Conservation (phyloP, 2,113 vertebrate species). For the Trematocara unimaculatum region DNA sequence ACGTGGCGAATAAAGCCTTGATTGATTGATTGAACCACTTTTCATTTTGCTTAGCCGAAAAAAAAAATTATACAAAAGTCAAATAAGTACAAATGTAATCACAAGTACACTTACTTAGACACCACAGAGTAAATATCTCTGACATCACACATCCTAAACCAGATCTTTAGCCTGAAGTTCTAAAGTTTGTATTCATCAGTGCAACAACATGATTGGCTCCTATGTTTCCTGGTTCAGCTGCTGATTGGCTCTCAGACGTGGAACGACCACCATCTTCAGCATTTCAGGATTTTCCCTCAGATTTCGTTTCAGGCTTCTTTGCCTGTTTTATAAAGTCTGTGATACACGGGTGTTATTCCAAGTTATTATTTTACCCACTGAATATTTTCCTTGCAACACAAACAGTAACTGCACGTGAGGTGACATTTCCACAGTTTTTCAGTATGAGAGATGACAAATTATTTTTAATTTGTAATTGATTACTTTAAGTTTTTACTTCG, state of each 20-base stretch:
- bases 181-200: background rate
- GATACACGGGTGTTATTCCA: rapidly evolving
- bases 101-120: background rate
- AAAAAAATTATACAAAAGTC: background rate
- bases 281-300: background rate
- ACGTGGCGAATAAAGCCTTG: too few species aligned
- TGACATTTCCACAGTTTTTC: background rate
- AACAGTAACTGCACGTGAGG: background rate
- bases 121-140: background rate
- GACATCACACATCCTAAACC: background rate
- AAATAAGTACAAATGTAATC: background rate
- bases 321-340: too few species aligned
- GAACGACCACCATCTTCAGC: rapidly evolving
- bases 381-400: background rate
- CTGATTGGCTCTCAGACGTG: background rate
- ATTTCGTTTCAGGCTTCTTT: rapidly evolving
- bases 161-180: background rate
- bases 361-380: background rate
- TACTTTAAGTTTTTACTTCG: background rate
- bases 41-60: background rate
- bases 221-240: rapidly evolving
- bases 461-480: rapidly evolving
- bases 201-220: background rate
- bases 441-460: background rate
- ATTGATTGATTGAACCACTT: background rate